Conservation (phyloP, 2,888 invertebrate genomes). For the Drosophila cyrtoloma region DNA sequence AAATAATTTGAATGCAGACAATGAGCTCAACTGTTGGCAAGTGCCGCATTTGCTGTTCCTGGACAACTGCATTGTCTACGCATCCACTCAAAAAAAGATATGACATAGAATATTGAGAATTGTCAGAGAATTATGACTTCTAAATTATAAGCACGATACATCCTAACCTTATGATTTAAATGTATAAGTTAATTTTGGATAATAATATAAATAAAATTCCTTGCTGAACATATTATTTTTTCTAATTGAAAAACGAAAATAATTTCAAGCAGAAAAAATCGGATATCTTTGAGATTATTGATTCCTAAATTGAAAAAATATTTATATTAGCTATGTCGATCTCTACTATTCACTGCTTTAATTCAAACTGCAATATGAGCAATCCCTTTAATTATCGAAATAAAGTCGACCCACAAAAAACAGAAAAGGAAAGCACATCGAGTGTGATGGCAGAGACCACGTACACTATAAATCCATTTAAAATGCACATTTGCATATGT, state of each 20-base stretch:
- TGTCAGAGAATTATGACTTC: neutral
- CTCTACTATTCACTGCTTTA: constrained; percentile 14
- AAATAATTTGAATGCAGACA: constrained; percentile 70
- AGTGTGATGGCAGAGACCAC: constrained; percentile 41
- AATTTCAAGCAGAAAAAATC: neutral
- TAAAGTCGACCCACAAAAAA: constrained; percentile 38
- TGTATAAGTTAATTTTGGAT: neutral
- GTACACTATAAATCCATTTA: constrained; percentile 57
- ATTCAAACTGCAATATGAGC: neutral
- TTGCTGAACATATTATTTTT: neutral
- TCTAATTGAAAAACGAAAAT: neutral
- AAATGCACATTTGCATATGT: constrained; percentile 66
- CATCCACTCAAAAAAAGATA: neutral
- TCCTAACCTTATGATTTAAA: neutral
- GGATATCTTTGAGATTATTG: neutral
- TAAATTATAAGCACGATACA: neutral
- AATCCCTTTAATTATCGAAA: constrained; percentile 30
- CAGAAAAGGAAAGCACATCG: constrained; percentile 25
- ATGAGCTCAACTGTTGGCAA: constrained; percentile 45
- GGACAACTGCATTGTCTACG: constrained; percentile 20
- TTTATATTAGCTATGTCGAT: constrained; percentile 6
- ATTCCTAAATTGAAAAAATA: neutral
- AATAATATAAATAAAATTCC: neutral
- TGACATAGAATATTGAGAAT: neutral
- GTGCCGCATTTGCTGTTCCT: constrained; percentile 34